Base-by-base conservation (phyloP, 2,888 invertebrate genomes). In the Subacronicta megacephala region DNA sequence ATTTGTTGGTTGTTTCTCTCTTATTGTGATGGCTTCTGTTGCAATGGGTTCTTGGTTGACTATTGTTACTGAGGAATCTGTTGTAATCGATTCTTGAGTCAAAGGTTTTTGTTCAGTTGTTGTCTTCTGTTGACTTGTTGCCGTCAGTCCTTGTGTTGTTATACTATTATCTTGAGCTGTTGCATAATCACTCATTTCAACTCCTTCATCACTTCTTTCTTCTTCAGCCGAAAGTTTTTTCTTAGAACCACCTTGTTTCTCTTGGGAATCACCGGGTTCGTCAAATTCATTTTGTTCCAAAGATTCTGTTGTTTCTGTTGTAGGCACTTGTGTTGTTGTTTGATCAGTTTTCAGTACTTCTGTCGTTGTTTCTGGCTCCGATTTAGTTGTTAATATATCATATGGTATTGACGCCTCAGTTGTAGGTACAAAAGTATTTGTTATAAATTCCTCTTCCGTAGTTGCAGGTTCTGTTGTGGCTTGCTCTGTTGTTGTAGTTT, bases 71-170 rank as follows among this genome's bases (percentile, higher is more conserved):
- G n/a, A n/a, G n/a, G n/a, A n/a, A n/a, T n/a, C n/a, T n/a, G 9
- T 17, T 47, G 53, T 54, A 18, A 26, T 36, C 16, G 49, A 13
- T 31, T 38, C 18, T 23, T 50, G 10, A 5, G 44, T 49, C 6
- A 7, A 6, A n/a, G n/a, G n/a, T n/a, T n/a, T n/a, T n/a, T n/a
- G 1, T 23, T 1, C 3, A 15, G 43, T 43, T 16, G 31, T 52
- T 1, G 46, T 41, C 6, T 23, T 23, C 9, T 23, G 15, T 42
- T 35, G 6, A n/a, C 37, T 33, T 9, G 44, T 38, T 23, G 46
- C n/a, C 7, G 36, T n/a, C n/a, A n/a, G n/a, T n/a, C n/a, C n/a
- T n/a, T n/a, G n/a, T n/a, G n/a, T n/a, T n/a, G n/a, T 15, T 15
- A 36, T 4, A 18, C 18, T 18, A 18, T 4, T 7, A 7, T 7